Percentiles rank a stretch among this genome's conserved stretches.
Evolutionary conservation across 2,113 vertebrate species (phyloP).

Genomic region (Clarias gariepinus): DNA sequence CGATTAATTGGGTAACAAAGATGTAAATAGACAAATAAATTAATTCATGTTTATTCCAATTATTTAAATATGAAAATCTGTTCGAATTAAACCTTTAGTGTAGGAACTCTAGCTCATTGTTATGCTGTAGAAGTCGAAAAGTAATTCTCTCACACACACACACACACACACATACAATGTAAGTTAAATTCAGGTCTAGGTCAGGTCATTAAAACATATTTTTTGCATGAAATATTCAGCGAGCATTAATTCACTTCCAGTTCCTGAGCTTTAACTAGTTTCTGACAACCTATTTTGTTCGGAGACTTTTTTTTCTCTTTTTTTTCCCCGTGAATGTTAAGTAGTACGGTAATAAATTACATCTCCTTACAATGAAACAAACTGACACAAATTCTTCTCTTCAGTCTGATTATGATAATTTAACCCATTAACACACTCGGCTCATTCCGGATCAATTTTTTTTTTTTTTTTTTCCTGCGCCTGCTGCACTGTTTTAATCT

Average conservation of each 20-base stretch:
- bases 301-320: neutral
- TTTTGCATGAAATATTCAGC: slow-evolving; percentile 11
- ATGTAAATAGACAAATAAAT: neutral
- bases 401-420: slow-evolving; percentile 35
- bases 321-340: slow-evolving; percentile 6
- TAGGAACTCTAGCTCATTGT: neutral
- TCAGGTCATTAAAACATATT: slow-evolving; percentile 22
- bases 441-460: neutral
- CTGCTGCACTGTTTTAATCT: neutral
- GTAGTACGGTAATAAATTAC: slow-evolving; percentile 14
- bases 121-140: neutral
- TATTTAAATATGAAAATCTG: neutral
- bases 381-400: slow-evolving; percentile 31
- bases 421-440: slow-evolving; percentile 19
- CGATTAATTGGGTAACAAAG: neutral
- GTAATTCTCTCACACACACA: neutral
- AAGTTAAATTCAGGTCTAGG: slow-evolving; percentile 13
- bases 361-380: slow-evolving; percentile 26
- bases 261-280: slow-evolving; percentile 26
- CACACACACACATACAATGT: neutral
- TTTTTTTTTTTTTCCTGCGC: too few species aligned
- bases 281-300: slow-evolving; percentile 24
- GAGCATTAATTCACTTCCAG: slow-evolving; percentile 25
- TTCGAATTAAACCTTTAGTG: neutral
- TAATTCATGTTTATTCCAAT: neutral